These are phyloP conservation scores for Mesembrinibis cayennensis DNA, from an alignment of 2,113 vertebrate genomes.

Conservation along the genomic window DNA sequence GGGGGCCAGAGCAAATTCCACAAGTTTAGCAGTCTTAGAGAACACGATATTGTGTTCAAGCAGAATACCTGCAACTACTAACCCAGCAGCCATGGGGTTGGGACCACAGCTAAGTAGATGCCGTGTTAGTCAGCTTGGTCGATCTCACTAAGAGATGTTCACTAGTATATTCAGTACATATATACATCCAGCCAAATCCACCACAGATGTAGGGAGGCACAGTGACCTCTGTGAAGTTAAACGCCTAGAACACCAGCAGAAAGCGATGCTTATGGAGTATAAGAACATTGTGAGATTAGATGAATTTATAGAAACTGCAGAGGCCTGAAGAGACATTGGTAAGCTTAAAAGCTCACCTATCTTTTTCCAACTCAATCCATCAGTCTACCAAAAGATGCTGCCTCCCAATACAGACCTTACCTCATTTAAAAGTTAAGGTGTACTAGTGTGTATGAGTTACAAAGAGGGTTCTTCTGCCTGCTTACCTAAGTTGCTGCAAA, in stretches of 20 bases:
- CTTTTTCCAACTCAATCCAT: not conserved
- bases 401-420: not conserved
- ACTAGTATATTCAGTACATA: not conserved
- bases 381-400: not conserved
- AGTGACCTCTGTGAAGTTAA: not conserved
- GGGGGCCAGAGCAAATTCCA: not conserved
- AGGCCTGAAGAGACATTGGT: not conserved
- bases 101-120: fast-evolving
- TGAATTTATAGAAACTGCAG: not conserved
- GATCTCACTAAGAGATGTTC: not conserved
- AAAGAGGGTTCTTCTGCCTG: not conserved
- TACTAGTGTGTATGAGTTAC: not conserved
- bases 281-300: not conserved
- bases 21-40: not conserved
- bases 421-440: not conserved
- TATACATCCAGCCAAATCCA: not conserved
- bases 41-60: not conserved
- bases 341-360: not conserved
- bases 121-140: not conserved
- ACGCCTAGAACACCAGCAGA: not conserved
- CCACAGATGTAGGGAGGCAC: not conserved
- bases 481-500: not conserved
- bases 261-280: not conserved
- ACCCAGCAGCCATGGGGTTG: not conserved
- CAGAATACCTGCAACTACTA: not conserved